Base-by-base conservation (phyloP, 2,888 invertebrate genomes). In the Zaprionus obscuricornis region DNA sequence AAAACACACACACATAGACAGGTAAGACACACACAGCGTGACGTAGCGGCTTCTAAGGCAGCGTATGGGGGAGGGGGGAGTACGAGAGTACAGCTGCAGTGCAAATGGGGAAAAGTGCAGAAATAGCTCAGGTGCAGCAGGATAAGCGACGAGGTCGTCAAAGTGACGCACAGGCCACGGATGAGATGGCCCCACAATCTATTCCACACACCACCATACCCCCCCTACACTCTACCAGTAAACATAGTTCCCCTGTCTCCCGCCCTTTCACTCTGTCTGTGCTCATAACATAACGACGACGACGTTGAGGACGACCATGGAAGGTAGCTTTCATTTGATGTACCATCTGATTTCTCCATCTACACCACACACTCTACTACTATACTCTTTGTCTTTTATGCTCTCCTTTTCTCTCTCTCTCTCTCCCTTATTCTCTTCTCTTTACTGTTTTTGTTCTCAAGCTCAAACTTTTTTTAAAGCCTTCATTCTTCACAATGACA, bases 51-150 rank as follows among this genome's bases (percentile, higher is more conserved):
- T n/a, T n/a, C n/a, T n/a, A 14, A 39, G 36, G 6, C 18, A 17
- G 22, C 1, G 8, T 20, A 7, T 5, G 3, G 13, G 27, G 3
- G 0, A 5, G 4, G 18, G 3, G 6, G 46, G 17, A 22, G 40
- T 3, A 33, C 29, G 11, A n/a, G 26, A 13, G 24, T 2, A 18
- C 13, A 51, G 34, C 8, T 5, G 7, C 52, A 60, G 65, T 60
- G 83, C 59, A 75, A 78, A 82, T 82, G 78, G 70, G n/a, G 83
- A 83, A 83, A 78, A 83, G 84, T 79, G 84, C 70, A 70, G 57
- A 75, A 83, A 83, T 75, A 82, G 66, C 76, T 75, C 83, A 78
- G 84, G 83, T 78, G 73, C 78, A 75, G 73, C 56, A 45, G 83
- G 66, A 75, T 82, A 82, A 77, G 75, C 60, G 82, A 64, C 58